Evolutionary conservation across 2,797 vertebrate genomes (phyloP).

Genomic region (Chaetophractus vellerosus): DNA sequence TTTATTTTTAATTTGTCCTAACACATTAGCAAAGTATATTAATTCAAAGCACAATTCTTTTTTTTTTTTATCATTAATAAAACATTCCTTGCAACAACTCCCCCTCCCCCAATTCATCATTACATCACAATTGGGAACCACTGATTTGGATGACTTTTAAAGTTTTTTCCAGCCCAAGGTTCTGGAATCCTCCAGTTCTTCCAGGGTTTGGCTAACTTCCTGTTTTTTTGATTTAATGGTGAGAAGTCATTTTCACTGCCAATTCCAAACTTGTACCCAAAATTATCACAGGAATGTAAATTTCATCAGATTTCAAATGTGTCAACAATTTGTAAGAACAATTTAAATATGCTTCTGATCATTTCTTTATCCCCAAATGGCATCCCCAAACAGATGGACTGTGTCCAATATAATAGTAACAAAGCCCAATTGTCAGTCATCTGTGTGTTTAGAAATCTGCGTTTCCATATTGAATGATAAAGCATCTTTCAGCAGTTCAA

Average conservation of each 20-base stretch:
- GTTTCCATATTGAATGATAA: slow-evolving; percentile 26
- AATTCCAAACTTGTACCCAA: neutral
- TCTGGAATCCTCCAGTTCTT: neutral
- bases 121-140: neutral
- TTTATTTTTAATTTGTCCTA: neutral
- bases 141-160: neutral
- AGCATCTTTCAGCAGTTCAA: slow-evolving; percentile 42
- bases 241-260: slow-evolving; percentile 24
- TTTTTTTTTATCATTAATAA: neutral
- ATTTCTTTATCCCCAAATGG: slow-evolving; percentile 50
- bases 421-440: slow-evolving; percentile 6
- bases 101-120: neutral
- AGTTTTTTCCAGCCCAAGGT: neutral
- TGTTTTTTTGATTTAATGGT: slow-evolving; percentile 36
- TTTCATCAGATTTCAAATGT: slow-evolving; percentile 49
- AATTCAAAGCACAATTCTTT: neutral
- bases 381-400: slow-evolving; percentile 49
- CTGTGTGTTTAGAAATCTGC: slow-evolving; percentile 60
- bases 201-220: neutral
- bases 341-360: slow-evolving; percentile 48
- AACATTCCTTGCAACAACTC: neutral
- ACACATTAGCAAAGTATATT: neutral
- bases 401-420: slow-evolving; percentile 2
- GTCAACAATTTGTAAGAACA: slow-evolving; percentile 42
- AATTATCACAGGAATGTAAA: slow-evolving; percentile 51